A percentile compares a stretch with the other conserved stretches of the same genome.
phyloP scores from a whole-genome alignment of 2,113 vertebrate genomes.

The Verasper variegatus region DNA sequence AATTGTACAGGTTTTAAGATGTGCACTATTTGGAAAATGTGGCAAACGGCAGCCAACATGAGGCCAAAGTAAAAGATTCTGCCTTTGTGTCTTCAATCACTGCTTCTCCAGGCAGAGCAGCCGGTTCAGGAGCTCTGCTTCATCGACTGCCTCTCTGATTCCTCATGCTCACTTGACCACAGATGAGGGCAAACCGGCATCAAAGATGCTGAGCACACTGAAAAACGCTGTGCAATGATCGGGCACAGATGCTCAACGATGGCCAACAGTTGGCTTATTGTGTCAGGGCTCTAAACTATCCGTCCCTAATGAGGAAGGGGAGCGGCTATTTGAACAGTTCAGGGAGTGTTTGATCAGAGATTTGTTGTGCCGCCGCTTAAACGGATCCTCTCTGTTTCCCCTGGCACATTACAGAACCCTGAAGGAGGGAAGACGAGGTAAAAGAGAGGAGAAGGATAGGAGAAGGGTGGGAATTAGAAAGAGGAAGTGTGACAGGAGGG shows the following conservation, averaged over 20 bases:
- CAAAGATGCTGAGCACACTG: slow-evolving; percentile 6
- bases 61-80: no score
- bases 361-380: slow-evolving; percentile 7
- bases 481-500: not conserved
- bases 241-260: not conserved
- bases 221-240: not conserved
- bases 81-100: not conserved
- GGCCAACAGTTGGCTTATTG: slow-evolving; percentile 11
- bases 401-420: not conserved
- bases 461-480: not conserved
- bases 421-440: not conserved
- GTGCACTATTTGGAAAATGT: no score
- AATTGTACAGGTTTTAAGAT: no score
- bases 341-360: slow-evolving; percentile 14
- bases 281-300: slow-evolving; percentile 1
- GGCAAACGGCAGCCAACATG: no score
- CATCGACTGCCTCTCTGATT: not conserved
- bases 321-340: not conserved
- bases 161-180: not conserved
- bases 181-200: not conserved
- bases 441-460: not conserved
- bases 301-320: not conserved
- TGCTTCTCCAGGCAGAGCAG: not conserved
- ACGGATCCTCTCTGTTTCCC: not conserved
- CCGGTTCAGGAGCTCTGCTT: not conserved